These are phyloP conservation scores for Tetranychus urticae DNA, from an alignment of 1,140 invertebrate species.

Conservation along the genomic window DNA sequence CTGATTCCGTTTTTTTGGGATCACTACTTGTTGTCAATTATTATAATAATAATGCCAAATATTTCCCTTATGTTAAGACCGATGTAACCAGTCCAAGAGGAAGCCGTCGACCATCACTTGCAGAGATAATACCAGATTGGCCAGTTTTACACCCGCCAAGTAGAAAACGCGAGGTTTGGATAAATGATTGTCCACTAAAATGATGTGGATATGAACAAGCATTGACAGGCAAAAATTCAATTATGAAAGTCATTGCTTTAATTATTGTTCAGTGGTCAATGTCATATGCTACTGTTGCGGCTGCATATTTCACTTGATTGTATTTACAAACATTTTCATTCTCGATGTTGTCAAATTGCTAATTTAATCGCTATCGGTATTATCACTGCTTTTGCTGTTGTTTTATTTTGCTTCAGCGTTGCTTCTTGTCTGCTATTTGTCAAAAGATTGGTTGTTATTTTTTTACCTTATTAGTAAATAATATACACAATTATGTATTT, in stretches of 20 bases:
- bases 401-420: not conserved
- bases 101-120: constrained; percentile 55
- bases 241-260: not conserved
- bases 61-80: not conserved
- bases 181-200: too few species aligned
- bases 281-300: too few species aligned
- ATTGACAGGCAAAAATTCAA: too few species aligned
- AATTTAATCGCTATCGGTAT: not conserved
- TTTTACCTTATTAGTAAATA: too few species aligned
- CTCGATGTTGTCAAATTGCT: too few species aligned
- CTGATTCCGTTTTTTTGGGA: too few species aligned
- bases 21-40: too few species aligned
- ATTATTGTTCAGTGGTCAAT: not conserved
- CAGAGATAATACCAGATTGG: constrained; percentile 88
- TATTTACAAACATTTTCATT: too few species aligned
- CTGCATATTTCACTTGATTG: too few species aligned
- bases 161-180: constrained; percentile 22
- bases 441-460: too few species aligned
- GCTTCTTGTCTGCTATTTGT: not conserved
- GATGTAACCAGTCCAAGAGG: not conserved
- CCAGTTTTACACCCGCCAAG: constrained; percentile 64
- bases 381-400: not conserved
- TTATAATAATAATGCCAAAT: not conserved
- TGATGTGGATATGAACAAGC: too few species aligned
- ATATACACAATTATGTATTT: too few species aligned